A percentile compares a stretch with the other conserved stretches of the same genome.
Evolutionary conservation across 2,888 invertebrate genomes (phyloP).

Genomic region (Hermaeophaga mercurialis): DNA sequence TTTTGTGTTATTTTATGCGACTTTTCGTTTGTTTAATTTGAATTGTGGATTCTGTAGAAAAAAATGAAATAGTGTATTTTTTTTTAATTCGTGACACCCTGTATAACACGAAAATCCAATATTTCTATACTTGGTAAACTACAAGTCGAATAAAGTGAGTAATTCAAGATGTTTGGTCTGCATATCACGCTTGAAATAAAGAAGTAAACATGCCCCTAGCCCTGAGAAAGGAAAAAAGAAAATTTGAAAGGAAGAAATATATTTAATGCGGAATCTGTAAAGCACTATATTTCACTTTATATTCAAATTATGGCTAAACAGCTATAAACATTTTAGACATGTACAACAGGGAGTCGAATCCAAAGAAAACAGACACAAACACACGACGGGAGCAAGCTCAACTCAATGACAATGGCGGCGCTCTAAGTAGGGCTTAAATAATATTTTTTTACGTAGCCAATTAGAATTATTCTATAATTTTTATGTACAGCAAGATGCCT

Average conservation of each 20-base stretch:
- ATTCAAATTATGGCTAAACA: constrained; percentile 47
- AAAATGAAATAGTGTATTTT: too few species aligned
- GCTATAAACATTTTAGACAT: constrained; percentile 50
- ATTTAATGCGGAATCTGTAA: constrained; percentile 36
- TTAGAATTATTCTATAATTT: too few species aligned
- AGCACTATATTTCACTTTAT: constrained; percentile 40
- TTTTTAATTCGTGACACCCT: too few species aligned
- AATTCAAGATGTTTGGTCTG: constrained; percentile 2
- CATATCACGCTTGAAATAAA: constrained; percentile 17
- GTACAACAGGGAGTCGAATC: constrained; percentile 41
- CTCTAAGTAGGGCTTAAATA: not conserved
- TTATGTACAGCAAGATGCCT: too few species aligned
- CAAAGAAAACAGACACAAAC: constrained; percentile 43
- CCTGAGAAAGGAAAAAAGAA: not conserved
- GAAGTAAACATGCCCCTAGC: constrained; percentile 13
- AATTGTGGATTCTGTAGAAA: too few species aligned
- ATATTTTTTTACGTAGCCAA: too few species aligned
- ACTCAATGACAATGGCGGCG: constrained; percentile 6
- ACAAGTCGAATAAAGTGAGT: constrained; percentile 3
- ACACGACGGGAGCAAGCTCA: constrained; percentile 30
- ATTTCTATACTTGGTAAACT: not conserved
- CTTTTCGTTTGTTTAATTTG: too few species aligned
- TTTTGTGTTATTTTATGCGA: too few species aligned
- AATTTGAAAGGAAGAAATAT: constrained; percentile 15
- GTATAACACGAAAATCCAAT: constrained; percentile 1